Evolutionary conservation across 2,113 vertebrate genomes (phyloP), one percentile per base, ranked within the genome.

Genomic region (Actinemys pallida): DNA sequence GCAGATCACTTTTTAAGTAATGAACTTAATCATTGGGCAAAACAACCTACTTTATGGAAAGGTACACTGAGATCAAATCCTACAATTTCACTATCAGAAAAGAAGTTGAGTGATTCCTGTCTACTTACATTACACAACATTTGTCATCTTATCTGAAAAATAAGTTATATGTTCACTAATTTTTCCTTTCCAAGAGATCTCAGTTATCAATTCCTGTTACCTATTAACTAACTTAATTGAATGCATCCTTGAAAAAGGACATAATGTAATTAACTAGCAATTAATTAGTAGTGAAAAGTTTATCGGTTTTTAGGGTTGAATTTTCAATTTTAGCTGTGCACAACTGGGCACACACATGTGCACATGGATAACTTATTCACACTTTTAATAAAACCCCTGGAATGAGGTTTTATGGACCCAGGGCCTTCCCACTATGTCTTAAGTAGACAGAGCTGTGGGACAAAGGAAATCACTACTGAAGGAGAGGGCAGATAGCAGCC

Each of bases 1-100:
- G 87, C 79, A 97, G 95, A 96, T 97, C 89, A 90, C 90, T 94
- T 81, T 54, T 95, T 92, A 95, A 95, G 92, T 96, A 96, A 97
- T 92, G 81, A 96, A 96, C 69, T 96, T 93, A 94, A 84, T 90
- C 78, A 86, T 89, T 86, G 56, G n/a, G 75, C 83, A 93, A 97
- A 97, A 94, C 94, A 93, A 93, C 88, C 86, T 93, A 95, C 86
- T 94, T 91, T 92, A 89, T 87, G 94, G 85, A 86, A 87, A 89
- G 81, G 12, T 82, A n/a, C 83, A 83, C 88, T 93, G 88, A 97
- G 93, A 92, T 1, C 31, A 95, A 91, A 86, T 76, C 42, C 22
- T 81, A 45, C 42, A 76, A 45, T 45, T 76, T 50, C 10, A 81
- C 7, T 49, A 29, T 13, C 29, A 92, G 84, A 89, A 95, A 93